phyloP scores from a whole-genome alignment of 2,888 invertebrate genomes.

The Dysmachus trigonus region DNA sequence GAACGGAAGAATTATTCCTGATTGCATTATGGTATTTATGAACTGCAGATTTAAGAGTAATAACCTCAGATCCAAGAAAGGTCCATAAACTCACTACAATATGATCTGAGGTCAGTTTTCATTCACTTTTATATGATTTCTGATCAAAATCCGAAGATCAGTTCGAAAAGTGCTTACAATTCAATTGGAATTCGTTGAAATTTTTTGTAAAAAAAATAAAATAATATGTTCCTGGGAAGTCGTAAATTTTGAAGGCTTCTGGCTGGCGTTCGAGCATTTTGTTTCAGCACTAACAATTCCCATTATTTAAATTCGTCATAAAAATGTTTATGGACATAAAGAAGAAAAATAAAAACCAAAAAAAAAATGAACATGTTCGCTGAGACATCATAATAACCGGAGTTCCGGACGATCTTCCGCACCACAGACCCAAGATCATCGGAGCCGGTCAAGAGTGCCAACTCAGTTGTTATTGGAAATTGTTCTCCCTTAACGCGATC shows the following conservation, averaged over 20 bases:
- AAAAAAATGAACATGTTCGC: not conserved
- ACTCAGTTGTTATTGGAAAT: constrained; percentile 6
- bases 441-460: not conserved
- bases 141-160: not conserved
- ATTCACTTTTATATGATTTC: not conserved
- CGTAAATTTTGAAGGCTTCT: not conserved
- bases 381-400: not conserved
- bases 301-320: not conserved
- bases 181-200: not conserved
- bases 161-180: not conserved
- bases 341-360: too few relatives aligned
- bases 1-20: not conserved
- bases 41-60: not conserved
- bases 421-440: not conserved
- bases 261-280: not conserved
- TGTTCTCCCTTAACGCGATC: constrained; percentile 12
- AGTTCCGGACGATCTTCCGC: not conserved
- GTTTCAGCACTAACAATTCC: not conserved
- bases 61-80: not conserved
- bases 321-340: not conserved
- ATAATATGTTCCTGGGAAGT: not conserved
- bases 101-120: not conserved
- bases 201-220: not conserved
- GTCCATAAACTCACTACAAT: not conserved
- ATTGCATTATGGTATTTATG: not conserved